Evolutionary conservation across 1,140 invertebrate species (phyloP).

Genomic region (Calephelis virginiensis): DNA sequence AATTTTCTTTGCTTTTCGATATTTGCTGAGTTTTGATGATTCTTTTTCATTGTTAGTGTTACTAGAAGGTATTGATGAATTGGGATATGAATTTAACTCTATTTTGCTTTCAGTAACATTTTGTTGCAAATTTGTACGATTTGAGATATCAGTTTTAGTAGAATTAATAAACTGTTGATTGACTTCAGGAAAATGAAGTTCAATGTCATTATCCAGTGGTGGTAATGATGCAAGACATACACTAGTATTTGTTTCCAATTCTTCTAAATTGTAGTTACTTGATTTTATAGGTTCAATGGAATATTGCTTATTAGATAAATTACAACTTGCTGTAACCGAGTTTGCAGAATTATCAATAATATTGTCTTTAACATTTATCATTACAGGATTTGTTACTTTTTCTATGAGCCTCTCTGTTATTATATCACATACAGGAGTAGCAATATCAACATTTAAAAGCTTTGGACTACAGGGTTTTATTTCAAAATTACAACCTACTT

Average conservation of each 20-base stretch:
- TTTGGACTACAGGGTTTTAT: conserved; percentile 75
- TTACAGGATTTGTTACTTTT: conserved; percentile 58
- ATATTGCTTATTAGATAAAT: conserved; percentile 62
- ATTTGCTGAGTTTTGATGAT: conserved; percentile 64
- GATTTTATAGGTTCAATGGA: conserved; percentile 40
- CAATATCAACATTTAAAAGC: conserved; percentile 69
- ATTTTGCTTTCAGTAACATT: conserved; percentile 14
- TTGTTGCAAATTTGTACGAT: conserved; percentile 24
- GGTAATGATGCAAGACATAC: conserved; percentile 67
- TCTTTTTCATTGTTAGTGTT: conserved; percentile 46
- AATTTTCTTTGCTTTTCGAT: conserved; percentile 55
- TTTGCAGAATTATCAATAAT: conserved; percentile 12
- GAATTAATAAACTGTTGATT: conserved; percentile 74
- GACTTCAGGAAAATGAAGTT: conserved; percentile 71
- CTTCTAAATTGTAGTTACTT: conserved; percentile 54
- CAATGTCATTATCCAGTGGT: conserved; percentile 68
- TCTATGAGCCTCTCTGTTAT: conserved; percentile 63
- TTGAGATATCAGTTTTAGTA: conserved; percentile 55
- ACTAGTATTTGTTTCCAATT: conserved; percentile 63
- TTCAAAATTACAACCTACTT: conserved; percentile 78
- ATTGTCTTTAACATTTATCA: conserved; percentile 12
- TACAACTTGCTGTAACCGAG: conserved; percentile 36
- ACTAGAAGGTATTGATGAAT: conserved; percentile 14
- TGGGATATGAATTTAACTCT: neutral
- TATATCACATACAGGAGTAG: conserved; percentile 59